A percentile compares a stretch with the other conserved stretches of the same genome.
phyloP scores from a whole-genome alignment of 2,888 invertebrate genomes.

The Nesidiocoris tenuis region DNA sequence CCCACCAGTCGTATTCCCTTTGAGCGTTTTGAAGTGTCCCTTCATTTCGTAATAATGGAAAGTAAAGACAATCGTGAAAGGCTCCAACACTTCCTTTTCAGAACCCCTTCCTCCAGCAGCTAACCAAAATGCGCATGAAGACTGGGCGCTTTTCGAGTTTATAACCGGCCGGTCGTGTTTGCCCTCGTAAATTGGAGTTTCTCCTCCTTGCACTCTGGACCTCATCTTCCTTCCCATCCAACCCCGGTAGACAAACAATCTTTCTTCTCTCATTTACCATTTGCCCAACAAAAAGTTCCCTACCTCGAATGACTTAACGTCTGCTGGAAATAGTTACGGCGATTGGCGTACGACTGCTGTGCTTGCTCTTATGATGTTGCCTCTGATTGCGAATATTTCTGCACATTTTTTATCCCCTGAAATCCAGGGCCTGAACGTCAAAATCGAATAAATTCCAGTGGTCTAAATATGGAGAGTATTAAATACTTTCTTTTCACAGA shows the following conservation, averaged over 20 bases:
- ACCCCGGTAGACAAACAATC: conserved; percentile 25
- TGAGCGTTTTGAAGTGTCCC: conserved; percentile 28
- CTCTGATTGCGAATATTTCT: too few species aligned
- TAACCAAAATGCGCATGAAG: background rate
- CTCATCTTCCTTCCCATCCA: background rate
- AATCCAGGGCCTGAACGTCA: too few species aligned
- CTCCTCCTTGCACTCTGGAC: background rate
- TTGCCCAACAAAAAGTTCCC: conserved; percentile 33
- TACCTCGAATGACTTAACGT: conserved; percentile 31
- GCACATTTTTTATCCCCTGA: too few species aligned
- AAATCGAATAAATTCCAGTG: too few species aligned
- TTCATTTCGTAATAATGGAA: conserved; percentile 42
- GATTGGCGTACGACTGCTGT: too few species aligned
- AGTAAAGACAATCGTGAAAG: conserved; percentile 39
- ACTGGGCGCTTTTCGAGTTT: conserved; percentile 17
- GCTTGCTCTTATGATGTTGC: too few species aligned
- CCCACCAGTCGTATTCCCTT: too few species aligned
- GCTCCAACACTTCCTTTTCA: background rate
- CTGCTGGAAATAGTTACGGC: too few species aligned
- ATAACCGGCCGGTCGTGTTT: conserved; percentile 29
- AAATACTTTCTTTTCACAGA: too few species aligned
- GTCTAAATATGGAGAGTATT: too few species aligned
- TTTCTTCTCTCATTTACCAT: conserved; percentile 36
- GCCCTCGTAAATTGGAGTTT: conserved; percentile 38
- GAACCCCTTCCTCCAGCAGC: background rate